Evolutionary conservation across 1,140 invertebrate genomes (phyloP).

Genomic region (Pseudomyrmex gracilis): DNA sequence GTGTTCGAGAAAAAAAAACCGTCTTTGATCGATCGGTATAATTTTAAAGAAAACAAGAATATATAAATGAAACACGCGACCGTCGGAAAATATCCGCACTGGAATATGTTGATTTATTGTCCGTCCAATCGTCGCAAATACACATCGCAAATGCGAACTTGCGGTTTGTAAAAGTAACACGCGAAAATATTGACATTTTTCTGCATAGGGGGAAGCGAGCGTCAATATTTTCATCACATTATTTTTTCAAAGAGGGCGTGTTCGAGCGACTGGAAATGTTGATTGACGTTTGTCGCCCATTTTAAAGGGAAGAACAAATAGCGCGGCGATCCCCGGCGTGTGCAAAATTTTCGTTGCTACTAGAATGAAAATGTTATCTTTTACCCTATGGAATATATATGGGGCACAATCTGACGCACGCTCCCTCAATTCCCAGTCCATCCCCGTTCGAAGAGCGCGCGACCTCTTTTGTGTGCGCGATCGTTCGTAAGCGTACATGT

Average conservation of each 20-base stretch:
- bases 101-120: constrained; percentile 21
- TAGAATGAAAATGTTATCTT: constrained; percentile 62
- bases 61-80: background rate
- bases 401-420: constrained; percentile 54
- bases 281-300: constrained; percentile 56
- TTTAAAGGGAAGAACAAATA: constrained; percentile 53
- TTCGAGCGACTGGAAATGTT: constrained; percentile 54
- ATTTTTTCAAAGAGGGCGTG: constrained; percentile 54
- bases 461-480: constrained; percentile 42
- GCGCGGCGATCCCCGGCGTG: background rate
- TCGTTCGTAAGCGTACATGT: constrained; percentile 26
- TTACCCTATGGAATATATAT: constrained; percentile 40
- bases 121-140: constrained; percentile 36
- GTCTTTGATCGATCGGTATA: background rate
- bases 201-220: constrained; percentile 9
- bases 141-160: constrained; percentile 34
- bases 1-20: no score
- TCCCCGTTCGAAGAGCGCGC: constrained; percentile 1
- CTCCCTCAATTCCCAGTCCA: constrained; percentile 54
- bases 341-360: constrained; percentile 48
- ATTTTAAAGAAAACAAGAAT: constrained; percentile 3
- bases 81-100: constrained; percentile 21
- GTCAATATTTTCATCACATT: constrained; percentile 48
- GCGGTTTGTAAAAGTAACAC: constrained; percentile 40
- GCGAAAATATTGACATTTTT: constrained; percentile 43